phyloP scores from a whole-genome alignment of 2,888 invertebrate genomes.

The Microctonus aethiopoides region DNA sequence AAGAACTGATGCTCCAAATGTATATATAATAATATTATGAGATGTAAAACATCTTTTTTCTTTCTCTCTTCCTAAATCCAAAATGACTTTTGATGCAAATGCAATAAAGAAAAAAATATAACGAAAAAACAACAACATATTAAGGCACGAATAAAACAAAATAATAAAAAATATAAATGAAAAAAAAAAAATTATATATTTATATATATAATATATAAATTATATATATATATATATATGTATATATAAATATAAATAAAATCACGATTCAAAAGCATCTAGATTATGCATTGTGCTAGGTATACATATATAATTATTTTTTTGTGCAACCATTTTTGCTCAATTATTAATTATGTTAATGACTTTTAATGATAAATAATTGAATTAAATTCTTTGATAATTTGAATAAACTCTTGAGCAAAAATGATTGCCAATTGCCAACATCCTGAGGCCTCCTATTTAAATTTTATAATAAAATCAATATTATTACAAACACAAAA shows the following conservation, averaged over 20 bases:
- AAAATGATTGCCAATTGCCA: slow-evolving; percentile 7
- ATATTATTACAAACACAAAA: slow-evolving; percentile 23
- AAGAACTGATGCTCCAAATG: slow-evolving; percentile 18
- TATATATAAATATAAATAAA: no score
- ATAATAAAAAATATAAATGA: slow-evolving; percentile 27
- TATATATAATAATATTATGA: slow-evolving; percentile 6
- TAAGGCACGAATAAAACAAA: slow-evolving; percentile 15
- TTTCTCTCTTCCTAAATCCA: slow-evolving; percentile 17
- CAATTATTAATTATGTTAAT: background rate
- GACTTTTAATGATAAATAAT: background rate
- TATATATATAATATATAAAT: no score
- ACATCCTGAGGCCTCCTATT: slow-evolving; percentile 10
- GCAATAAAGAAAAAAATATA: slow-evolving; percentile 21
- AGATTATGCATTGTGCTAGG: slow-evolving; percentile 24
- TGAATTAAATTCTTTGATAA: background rate
- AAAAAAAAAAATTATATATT: slow-evolving; percentile 29
- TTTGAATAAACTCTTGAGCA: slow-evolving; percentile 10
- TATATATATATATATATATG: no score
- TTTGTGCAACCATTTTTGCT: slow-evolving; percentile 13
- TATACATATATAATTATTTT: slow-evolving; percentile 1
- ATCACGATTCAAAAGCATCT: slow-evolving; percentile 34
- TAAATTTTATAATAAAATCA: slow-evolving; percentile 22
- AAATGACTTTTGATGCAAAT: slow-evolving; percentile 16
- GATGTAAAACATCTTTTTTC: slow-evolving; percentile 5
- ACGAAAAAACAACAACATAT: slow-evolving; percentile 26